Evolutionary conservation across 2,888 invertebrate genomes (phyloP).

Genomic region (Rosalia funebris): DNA sequence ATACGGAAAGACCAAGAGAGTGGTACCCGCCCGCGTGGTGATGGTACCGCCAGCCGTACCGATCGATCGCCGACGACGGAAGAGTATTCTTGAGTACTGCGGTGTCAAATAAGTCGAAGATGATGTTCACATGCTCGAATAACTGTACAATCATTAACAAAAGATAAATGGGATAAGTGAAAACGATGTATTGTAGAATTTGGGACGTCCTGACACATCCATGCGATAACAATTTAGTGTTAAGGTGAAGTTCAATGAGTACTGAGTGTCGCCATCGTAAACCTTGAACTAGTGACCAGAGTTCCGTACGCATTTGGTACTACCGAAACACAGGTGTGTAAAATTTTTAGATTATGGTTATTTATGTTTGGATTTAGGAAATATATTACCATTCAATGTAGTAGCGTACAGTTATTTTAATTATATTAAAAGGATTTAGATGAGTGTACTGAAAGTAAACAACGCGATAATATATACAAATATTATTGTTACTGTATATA

Average conservation of each 20-base stretch:
- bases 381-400: too few species aligned
- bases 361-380: too few species aligned
- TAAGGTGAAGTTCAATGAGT: constrained; percentile 26
- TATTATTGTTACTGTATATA: too few species aligned
- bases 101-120: too few species aligned
- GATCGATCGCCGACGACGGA: too few species aligned
- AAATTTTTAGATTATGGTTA: not conserved
- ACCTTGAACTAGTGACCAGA: not conserved
- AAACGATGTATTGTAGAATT: constrained; percentile 8
- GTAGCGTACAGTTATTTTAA: not conserved
- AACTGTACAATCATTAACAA: constrained; percentile 10
- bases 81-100: too few species aligned
- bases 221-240: constrained; percentile 23
- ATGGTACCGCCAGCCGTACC: too few species aligned
- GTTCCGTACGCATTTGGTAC: not conserved
- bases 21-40: too few species aligned
- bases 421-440: not conserved
- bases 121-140: constrained; percentile 5
- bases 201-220: not conserved
- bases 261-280: not conserved
- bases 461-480: too few species aligned
- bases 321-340: not conserved
- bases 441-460: too few species aligned
- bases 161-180: constrained; percentile 12
- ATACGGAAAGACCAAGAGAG: too few species aligned